Base-by-base conservation (phyloP, 2,797 vertebrate genomes). In the Parotocinclus haroldoi region DNA sequence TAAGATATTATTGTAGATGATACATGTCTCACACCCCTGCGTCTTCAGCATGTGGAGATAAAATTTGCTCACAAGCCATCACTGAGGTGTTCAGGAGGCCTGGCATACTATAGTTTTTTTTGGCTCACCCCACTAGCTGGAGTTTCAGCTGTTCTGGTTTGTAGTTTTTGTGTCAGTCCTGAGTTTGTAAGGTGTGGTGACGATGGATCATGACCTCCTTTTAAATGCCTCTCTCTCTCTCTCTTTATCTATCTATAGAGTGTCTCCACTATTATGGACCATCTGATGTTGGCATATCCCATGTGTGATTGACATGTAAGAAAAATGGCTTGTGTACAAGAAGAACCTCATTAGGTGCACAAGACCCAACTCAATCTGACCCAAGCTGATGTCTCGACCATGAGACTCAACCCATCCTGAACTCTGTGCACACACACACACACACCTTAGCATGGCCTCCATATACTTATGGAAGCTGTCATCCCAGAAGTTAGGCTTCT, bases 401-500 rank as follows among this genome's bases (percentile, higher is more conserved):
- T 89, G 89, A 79, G 76, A 57, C 71, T 49, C 54, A 74, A 83
- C 63, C 71, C 78, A 52, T 87, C 85, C 77, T 90, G 84, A 90
- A 64, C 69, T 50, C 9, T 71, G 58, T 63, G 54, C 17, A 63
- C 38, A 48, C 66, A 10, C 38, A 48, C 66, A 10, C 65, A 17
- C 17, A 40, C 62, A 42, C 36, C 66, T 42, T 5, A 57, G 57
- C 55, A 71, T 71, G 72, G 60, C 63, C 37, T 68, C 63, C 9
- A 17, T 63, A 9, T 69, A 42, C 62, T n/a, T 95, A 58, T 98
- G 96, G 97, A 99, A 98, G 85, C 86, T 99, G 75, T 99, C 97
- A 0, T 99, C 96, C 75, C 96, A 99, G 89, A 99, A 99, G 88
- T 92, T 99, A 10, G 97, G 97, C 75, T 98, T 99, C 82, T 98